A percentile compares a stretch with the other conserved stretches of the same genome.
Conservation (phyloP, 2,888 invertebrate genomes). For the Podabrus alpinus region DNA sequence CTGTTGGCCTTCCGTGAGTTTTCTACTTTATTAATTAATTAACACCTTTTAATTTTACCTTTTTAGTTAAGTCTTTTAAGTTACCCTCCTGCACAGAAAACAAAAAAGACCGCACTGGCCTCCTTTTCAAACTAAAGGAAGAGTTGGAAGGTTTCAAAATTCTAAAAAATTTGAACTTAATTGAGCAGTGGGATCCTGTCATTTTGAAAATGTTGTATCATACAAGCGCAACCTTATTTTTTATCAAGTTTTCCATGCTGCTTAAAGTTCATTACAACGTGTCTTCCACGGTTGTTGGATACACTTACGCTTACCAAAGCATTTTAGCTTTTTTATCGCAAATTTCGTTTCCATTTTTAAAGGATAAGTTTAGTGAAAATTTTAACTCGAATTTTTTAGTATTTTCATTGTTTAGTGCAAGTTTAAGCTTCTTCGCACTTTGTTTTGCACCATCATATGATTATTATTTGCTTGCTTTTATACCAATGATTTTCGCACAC, state of each 20-base stretch:
- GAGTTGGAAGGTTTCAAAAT: neutral
- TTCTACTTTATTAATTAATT: neutral
- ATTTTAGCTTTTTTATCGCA: conserved; percentile 22
- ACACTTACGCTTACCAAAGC: conserved; percentile 19
- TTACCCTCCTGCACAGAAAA: neutral
- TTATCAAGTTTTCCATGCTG: conserved; percentile 23
- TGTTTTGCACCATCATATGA: conserved; percentile 20
- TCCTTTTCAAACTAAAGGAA: neutral
- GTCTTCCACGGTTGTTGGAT: conserved; percentile 11
- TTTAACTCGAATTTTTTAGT: neutral
- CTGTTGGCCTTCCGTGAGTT: conserved; percentile 5
- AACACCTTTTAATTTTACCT: neutral
- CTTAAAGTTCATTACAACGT: conserved; percentile 4
- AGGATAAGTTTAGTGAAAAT: neutral
- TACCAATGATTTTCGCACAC: conserved; percentile 20
- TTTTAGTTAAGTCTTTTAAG: conserved; percentile 8
- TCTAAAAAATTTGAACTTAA: neutral
- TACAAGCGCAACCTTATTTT: conserved; percentile 15
- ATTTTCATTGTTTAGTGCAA: conserved; percentile 4
- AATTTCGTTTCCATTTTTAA: conserved; percentile 2
- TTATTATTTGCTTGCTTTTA: conserved; percentile 19
- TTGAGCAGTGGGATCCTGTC: conserved; percentile 10
- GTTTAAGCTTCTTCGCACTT: conserved; percentile 9
- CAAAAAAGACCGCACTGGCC: neutral
- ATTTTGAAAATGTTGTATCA: conserved; percentile 11